These are phyloP conservation scores for Adelphocoris suturalis DNA, from an alignment of 2,888 invertebrate species.

Conservation along the genomic window DNA sequence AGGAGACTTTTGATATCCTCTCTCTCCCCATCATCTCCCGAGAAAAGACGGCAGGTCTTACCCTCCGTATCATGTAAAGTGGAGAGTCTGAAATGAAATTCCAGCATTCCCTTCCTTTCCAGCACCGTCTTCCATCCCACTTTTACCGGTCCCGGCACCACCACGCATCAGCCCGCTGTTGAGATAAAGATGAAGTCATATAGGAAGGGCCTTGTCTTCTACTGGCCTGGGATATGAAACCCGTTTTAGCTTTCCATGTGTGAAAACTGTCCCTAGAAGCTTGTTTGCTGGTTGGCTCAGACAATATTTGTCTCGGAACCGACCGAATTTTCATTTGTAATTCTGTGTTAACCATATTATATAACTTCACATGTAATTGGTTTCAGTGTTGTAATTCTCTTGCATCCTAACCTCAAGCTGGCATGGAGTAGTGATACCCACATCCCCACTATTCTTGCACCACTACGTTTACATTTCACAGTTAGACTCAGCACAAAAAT, in stretches of 20 bases:
- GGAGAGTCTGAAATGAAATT: slow-evolving; percentile 39
- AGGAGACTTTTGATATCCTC: slow-evolving; percentile 6
- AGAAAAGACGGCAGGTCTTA: not conserved
- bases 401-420: no score
- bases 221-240: slow-evolving; percentile 20
- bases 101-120: not conserved
- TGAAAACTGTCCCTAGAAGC: not conserved
- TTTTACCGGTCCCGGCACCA: no score
- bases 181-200: slow-evolving; percentile 16
- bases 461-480: no score
- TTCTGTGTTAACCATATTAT: no score
- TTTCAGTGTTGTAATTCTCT: no score
- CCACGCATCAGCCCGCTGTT: not conserved
- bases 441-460: no score
- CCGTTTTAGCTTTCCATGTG: not conserved
- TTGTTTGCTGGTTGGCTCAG: no score
- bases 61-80: slow-evolving; percentile 18
- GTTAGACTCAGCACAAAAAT: no score
- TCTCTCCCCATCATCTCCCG: not conserved
- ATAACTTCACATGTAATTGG: no score
- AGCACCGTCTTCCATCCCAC: not conserved
- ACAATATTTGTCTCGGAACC: no score
- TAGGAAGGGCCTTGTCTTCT: not conserved
- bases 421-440: no score
- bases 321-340: no score